Conservation (phyloP, 37 sponge, comb jelly and placozoan species). For the Spongilla lacustris region DNA sequence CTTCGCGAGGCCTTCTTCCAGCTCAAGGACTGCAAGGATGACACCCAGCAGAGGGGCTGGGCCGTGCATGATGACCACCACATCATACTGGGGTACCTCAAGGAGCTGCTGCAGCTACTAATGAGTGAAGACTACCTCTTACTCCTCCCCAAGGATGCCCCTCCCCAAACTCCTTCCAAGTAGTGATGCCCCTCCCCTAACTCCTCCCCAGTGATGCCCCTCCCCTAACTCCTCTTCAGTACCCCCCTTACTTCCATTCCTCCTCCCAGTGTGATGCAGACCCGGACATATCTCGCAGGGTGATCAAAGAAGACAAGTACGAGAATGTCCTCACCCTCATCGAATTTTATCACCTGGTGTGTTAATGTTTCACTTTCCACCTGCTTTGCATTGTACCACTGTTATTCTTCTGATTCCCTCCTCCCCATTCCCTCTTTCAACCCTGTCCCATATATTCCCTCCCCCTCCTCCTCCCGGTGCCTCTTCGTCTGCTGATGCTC, state of each 20-base stretch:
- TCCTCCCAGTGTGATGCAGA: slow-evolving; percentile 79
- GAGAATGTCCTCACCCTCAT: slow-evolving; percentile 78
- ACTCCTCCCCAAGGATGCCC: no score
- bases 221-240: background rate
- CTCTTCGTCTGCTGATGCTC: slow-evolving; percentile 75
- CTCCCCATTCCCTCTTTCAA: background rate
- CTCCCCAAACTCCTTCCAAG: no score
- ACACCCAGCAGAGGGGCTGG: slow-evolving; percentile 88
- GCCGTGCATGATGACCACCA: slow-evolving; percentile 74
- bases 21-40: slow-evolving; percentile 68
- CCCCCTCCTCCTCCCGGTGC: background rate
- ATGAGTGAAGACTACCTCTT: no score
- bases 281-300: slow-evolving; percentile 57
- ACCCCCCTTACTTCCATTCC: background rate
- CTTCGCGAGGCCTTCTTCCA: slow-evolving; percentile 66
- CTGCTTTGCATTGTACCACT: background rate
- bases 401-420: background rate
- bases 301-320: slow-evolving; percentile 76
- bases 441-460: background rate
- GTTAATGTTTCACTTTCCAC: no score
- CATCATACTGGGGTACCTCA: slow-evolving; percentile 59
- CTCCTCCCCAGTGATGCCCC: no score
- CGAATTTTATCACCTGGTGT: slow-evolving; percentile 82
- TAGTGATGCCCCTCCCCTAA: no score
- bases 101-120: slow-evolving; percentile 77